Evolutionary conservation across 2,113 vertebrate species (phyloP).

Genomic region (human (Homo sapiens)): DNA sequence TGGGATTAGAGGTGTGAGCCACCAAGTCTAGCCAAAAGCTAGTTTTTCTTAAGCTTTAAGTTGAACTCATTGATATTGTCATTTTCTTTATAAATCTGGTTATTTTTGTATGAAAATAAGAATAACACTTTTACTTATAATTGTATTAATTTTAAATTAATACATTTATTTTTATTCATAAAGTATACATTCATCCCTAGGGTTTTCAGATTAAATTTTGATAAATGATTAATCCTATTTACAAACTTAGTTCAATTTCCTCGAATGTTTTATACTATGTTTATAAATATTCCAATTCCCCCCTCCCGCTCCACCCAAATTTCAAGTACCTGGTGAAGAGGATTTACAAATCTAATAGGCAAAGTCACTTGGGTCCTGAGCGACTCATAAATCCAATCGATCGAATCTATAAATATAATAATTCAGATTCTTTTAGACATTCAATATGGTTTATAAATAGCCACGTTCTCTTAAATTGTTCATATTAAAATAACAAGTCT

Average conservation of each 20-base stretch:
- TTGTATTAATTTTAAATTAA: slow-evolving; percentile 56
- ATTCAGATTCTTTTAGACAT: not conserved
- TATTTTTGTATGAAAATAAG: not conserved
- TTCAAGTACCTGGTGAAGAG: slow-evolving; percentile 23
- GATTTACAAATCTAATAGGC: slow-evolving; percentile 23
- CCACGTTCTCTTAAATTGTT: not conserved
- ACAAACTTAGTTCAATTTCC: slow-evolving; percentile 22
- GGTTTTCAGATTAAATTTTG: slow-evolving; percentile 51
- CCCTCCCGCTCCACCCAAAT: not conserved
- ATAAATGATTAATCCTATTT: slow-evolving; percentile 37
- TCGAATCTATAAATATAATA: not conserved
- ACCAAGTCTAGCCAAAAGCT: not conserved
- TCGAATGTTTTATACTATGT: slow-evolving; percentile 21
- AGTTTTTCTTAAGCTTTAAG: not conserved
- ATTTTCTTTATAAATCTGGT: not conserved
- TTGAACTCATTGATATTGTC: not conserved
- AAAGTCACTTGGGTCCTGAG: not conserved
- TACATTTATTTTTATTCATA: slow-evolving; percentile 53
- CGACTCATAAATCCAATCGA: not conserved
- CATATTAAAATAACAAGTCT: not conserved
- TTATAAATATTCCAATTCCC: slow-evolving; percentile 17
- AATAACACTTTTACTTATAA: slow-evolving; percentile 1
- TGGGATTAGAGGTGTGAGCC: too few relatives aligned
- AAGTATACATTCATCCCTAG: not conserved
- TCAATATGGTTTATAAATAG: not conserved